Percentiles rank a stretch among this genome's conserved stretches.
Conservation (phyloP, 2,888 invertebrate species). For the Drosophila anomalipes region DNA sequence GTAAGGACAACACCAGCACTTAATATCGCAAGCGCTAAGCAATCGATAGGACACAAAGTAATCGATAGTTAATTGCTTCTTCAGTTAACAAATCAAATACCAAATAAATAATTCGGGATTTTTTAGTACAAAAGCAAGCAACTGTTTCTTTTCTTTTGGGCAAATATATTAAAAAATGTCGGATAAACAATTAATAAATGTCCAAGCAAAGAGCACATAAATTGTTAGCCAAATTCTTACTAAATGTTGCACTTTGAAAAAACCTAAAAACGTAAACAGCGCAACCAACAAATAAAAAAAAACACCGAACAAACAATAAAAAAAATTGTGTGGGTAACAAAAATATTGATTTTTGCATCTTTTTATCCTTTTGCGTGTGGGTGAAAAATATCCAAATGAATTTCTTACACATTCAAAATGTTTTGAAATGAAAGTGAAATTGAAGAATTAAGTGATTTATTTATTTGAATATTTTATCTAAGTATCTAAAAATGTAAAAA, state of each 20-base stretch:
- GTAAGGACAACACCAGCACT: background rate
- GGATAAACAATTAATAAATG: conserved; percentile 54
- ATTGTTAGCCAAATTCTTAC: background rate
- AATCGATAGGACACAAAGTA: background rate
- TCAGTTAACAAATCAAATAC: conserved; percentile 5
- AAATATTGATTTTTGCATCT: conserved; percentile 42
- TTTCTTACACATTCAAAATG: background rate
- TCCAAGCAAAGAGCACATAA: conserved; percentile 20
- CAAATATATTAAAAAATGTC: conserved; percentile 56
- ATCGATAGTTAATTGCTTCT: background rate
- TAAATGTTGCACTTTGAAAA: conserved; percentile 14
- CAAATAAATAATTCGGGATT: conserved; percentile 29
- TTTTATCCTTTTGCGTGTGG: conserved; percentile 1
- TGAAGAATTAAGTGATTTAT: background rate
- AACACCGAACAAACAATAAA: background rate
- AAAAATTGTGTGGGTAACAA: conserved; percentile 25
- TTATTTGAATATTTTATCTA: background rate
- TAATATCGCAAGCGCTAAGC: background rate
- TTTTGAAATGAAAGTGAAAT: background rate
- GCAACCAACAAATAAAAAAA: background rate
- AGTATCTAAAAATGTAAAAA: conserved; percentile 11
- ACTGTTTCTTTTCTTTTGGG: conserved; percentile 40
- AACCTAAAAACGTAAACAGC: background rate
- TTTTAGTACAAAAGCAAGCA: conserved; percentile 27
- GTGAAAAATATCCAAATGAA: conserved; percentile 11